Evolutionary conservation across 2,888 invertebrate species (phyloP), one percentile per base, ranked within the genome.

Genomic region (Melanophora roralis): DNA sequence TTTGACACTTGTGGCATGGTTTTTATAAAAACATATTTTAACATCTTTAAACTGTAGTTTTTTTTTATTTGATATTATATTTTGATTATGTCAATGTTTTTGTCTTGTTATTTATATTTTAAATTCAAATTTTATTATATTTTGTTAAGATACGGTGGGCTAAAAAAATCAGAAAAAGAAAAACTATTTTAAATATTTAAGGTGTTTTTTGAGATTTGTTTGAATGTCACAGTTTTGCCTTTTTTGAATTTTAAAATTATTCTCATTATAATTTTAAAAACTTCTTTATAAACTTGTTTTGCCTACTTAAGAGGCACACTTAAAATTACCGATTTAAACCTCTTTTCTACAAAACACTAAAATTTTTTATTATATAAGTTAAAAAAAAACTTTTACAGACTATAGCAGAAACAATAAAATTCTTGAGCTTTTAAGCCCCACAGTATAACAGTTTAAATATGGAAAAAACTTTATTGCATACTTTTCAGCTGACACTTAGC

Each of bases 1-100:
- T 72, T 80, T 80, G 79, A 80, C 79, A 80, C 79, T 80, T 80
- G 79, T 80, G 75, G 79, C 79, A 80, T 49, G 53, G 67, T 57
- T 72, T 79, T 80, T 75, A 75, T 75, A 67, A 79, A 75, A 75
- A 65, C 71, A 67, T 75, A 67, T 65, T 45, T 75, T 62, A 36
- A 23, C 71, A 60, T 69, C 59, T 74, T 43, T 43, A 67, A 40
- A 19, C 32, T 59, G 23, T 68, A 14, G 8, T 57, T 71, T 64
- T 43, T 32, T 53, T 1, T 5, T 23, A 45, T 27, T 47, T n/a
- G n/a, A n/a, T n/a, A n/a, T n/a, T n/a, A n/a, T n/a, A n/a, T n/a
- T 49, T 49, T 55, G 45, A 64, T 55, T 51, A 40, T 60, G 60
- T 78, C 62, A 67, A 69, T 72, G 64, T 64, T 71, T 43, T 40